Percentiles rank a stretch among this genome's conserved stretches.
These are phyloP conservation scores for Donacobius atricapilla DNA, from an alignment of 2,113 vertebrate species.

Conservation along the genomic window DNA sequence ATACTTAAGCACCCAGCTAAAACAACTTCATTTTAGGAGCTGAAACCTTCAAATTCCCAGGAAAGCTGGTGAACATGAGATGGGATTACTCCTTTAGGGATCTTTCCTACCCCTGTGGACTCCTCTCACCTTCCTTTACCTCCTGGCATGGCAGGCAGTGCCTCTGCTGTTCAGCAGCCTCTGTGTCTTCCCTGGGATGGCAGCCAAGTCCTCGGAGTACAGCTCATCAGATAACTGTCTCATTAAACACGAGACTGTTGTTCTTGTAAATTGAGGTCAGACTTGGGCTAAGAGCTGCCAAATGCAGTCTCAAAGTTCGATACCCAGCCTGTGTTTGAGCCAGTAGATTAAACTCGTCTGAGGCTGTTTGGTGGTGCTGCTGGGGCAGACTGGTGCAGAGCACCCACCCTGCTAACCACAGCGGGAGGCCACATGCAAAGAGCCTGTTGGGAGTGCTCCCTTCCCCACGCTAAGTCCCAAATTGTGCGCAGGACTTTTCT, in stretches of 20 bases:
- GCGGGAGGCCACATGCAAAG: conserved; percentile 15
- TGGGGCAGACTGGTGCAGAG: conserved; percentile 11
- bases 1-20: background rate
- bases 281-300: conserved; percentile 30
- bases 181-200: background rate
- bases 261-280: conserved; percentile 62
- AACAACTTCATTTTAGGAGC: background rate
- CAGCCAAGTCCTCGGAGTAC: background rate
- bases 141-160: background rate
- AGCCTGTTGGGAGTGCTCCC: background rate
- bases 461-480: background rate
- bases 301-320: conserved; percentile 3
- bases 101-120: background rate
- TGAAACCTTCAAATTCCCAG: background rate
- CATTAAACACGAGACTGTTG: conserved; percentile 45
- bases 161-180: background rate
- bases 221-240: conserved; percentile 58
- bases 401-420: conserved; percentile 11
- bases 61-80: background rate
- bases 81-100: background rate
- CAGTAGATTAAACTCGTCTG: background rate
- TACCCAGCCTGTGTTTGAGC: background rate
- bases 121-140: background rate
- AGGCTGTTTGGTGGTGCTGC: background rate
- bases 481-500: background rate